Conservation (phyloP, 2,797 vertebrate genomes). For the Monodelphis domestica region DNA sequence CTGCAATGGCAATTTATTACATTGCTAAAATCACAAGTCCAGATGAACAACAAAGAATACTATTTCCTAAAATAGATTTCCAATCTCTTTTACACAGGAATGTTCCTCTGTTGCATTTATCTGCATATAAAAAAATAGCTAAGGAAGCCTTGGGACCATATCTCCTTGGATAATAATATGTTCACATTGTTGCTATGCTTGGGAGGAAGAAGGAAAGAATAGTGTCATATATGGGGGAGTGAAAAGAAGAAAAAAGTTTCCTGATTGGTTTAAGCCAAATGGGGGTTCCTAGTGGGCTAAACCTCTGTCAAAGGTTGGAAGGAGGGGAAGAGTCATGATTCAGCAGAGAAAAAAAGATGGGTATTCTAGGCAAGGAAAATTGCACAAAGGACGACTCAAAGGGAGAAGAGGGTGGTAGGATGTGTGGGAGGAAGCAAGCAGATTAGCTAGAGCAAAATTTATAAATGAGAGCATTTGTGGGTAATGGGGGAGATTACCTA, state of each 20-base stretch:
- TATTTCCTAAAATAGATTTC: constrained; percentile 1
- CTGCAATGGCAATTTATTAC: not conserved
- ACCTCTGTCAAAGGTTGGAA: constrained; percentile 12
- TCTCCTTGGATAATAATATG: not conserved
- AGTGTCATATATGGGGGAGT: not conserved
- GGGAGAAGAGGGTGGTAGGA: not conserved
- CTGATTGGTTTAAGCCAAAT: constrained; percentile 6
- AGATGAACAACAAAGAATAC: not conserved
- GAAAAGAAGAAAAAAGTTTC: not conserved
- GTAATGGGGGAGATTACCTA: not conserved
- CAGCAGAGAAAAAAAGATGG: not conserved
- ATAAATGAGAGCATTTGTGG: not conserved
- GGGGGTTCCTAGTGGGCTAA: not conserved
- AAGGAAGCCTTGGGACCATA: not conserved
- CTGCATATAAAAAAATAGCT: not conserved
- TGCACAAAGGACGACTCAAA: not conserved
- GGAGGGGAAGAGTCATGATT: not conserved
- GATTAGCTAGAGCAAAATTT: not conserved
- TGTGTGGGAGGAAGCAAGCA: not conserved
- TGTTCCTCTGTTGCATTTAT: not conserved
- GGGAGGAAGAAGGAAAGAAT: constrained; percentile 17
- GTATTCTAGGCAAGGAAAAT: not conserved
- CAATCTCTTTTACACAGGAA: not conserved
- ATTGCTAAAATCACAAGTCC: not conserved
- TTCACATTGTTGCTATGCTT: constrained; percentile 26